Evolutionary conservation across 2,888 invertebrate genomes (phyloP).

Genomic region (Geophilus truncorum): DNA sequence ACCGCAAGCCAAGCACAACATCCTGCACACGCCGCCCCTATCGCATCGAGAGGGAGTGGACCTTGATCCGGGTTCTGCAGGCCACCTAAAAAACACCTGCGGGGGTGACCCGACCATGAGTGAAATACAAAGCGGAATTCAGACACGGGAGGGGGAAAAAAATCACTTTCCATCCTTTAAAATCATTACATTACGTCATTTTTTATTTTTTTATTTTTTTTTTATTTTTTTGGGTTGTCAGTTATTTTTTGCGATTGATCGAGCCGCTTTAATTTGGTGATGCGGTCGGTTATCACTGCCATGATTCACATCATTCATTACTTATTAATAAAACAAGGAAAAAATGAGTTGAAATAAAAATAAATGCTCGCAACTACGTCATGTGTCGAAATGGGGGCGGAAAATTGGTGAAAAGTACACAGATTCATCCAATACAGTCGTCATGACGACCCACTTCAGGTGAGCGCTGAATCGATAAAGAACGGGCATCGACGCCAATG

Average conservation of each 20-base stretch:
- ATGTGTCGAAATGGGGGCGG: conserved; percentile 1
- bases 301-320: background rate
- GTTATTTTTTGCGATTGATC: too few species aligned
- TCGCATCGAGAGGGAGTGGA: background rate
- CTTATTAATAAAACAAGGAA: background rate
- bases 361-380: background rate
- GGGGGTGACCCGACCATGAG: background rate
- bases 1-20: conserved; percentile 33
- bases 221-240: too few species aligned
- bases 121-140: background rate
- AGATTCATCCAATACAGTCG: conserved; percentile 9
- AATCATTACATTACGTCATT: background rate
- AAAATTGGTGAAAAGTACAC: background rate
- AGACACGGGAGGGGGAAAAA: background rate
- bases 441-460: background rate
- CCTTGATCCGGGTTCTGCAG: background rate
- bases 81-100: conserved; percentile 19
- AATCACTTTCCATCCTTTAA: background rate
- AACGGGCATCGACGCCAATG: background rate
- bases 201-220: too few species aligned
- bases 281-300: too few species aligned
- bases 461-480: background rate
- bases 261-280: too few species aligned
- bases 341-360: background rate
- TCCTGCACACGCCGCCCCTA: conserved; percentile 31